These are phyloP conservation scores for Lytechinus variegatus DNA, from an alignment of 35 echinoderm and acorn worm species.

Conservation along the genomic window DNA sequence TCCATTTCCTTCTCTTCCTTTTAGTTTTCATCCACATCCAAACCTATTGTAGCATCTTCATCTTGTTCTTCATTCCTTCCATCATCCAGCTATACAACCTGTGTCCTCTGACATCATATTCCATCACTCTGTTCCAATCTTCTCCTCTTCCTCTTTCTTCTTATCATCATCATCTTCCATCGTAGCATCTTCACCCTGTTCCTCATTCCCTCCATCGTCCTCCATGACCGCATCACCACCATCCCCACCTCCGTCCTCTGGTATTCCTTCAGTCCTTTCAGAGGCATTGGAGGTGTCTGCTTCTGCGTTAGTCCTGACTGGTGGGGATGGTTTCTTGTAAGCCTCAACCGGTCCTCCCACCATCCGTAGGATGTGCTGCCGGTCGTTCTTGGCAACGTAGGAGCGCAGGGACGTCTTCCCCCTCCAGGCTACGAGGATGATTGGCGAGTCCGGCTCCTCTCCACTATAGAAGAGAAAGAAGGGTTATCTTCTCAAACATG, in stretches of 20 bases:
- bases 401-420: constrained; percentile 89
- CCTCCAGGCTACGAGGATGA: constrained; percentile 73
- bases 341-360: neutral
- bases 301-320: neutral
- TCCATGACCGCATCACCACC: neutral
- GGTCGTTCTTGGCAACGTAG: constrained; percentile 80
- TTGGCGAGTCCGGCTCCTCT: constrained; percentile 37
- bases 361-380: constrained; percentile 85
- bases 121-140: neutral
- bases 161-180: neutral
- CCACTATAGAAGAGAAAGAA: neutral
- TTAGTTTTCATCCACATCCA: neutral
- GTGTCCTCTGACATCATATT: neutral
- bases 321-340: neutral
- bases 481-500: neutral
- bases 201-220: neutral
- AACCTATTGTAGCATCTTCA: neutral
- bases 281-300: neutral
- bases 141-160: neutral
- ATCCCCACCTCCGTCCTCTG: neutral
- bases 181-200: neutral
- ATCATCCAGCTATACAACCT: too few relatives aligned
- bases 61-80: neutral
- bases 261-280: neutral
- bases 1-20: neutral